Evolutionary conservation across 2,797 vertebrate species (phyloP), one percentile per base, ranked within the genome.

Genomic region (Melanitta fusca): DNA sequence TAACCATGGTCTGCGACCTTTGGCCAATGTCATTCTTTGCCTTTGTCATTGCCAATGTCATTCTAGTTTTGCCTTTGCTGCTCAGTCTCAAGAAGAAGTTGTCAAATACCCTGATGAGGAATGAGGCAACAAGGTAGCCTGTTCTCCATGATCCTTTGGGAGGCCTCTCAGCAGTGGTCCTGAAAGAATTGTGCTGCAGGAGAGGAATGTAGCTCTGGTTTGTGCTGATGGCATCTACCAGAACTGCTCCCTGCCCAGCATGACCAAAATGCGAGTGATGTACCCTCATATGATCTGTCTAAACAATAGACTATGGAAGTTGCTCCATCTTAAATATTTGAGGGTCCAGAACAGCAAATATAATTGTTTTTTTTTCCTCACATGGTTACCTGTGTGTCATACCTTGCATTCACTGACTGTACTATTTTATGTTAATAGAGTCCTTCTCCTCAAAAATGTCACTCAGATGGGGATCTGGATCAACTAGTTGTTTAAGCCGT

Each of bases 381-480:
- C 13, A 16, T 4, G 2, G 7, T 20, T 57, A 22, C n/a, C 0
- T 0, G 11, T 39, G 8, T 57, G 32, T 32, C 16, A 4, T 68
- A 45, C 27, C 16, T 84, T 21, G 34, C 9, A 36, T 45, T 51
- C 62, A 22, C 62, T 18, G 15, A 24, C 62, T 53, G 32, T 49
- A 60, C 47, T 17, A 4, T 51, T 83, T 71, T 20, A 32, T 6
- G 3, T 38, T 47, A n/a, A 25, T n/a, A 13, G 39, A 39, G 6
- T 17, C 6, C 56, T 65, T 19, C 47, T 73, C 39, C 68, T 87
- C 43, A 36, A 27, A 27, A 88, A 54, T 5, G 1, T 69, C 14
- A 45, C 30, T 64, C 43, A 61, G 56, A 54, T 38, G 11, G 13
- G 54, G 30, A 19, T 45, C 60, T 38, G 28, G 19, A 51, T 58